These are phyloP conservation scores for Saxidomus purpurata DNA, from an alignment of 1,140 invertebrate genomes.

Conservation along the genomic window DNA sequence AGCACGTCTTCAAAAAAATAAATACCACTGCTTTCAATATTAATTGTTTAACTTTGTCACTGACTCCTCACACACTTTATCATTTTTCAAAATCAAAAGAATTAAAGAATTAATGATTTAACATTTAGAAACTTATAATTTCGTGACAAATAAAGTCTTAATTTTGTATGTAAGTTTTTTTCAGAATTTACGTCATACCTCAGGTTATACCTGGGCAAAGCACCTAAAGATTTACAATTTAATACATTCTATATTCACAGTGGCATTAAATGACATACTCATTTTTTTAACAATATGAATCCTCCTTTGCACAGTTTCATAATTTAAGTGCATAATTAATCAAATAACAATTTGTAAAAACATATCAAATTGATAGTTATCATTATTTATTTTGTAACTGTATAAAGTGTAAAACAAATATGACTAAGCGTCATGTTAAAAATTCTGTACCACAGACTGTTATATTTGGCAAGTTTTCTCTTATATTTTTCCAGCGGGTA, in stretches of 20 bases:
- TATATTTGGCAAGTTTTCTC: no score
- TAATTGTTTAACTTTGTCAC: no score
- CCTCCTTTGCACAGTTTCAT: neutral
- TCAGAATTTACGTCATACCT: neutral
- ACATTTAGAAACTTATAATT: neutral
- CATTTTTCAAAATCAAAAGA: neutral
- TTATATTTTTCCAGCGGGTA: no score
- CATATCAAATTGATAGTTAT: neutral
- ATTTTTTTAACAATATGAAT: neutral
- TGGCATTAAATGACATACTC: no score
- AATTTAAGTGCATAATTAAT: constrained; percentile 3
- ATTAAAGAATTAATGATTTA: neutral
- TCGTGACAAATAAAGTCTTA: no score
- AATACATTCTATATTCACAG: neutral
- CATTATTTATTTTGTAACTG: neutral
- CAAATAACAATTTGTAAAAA: neutral
- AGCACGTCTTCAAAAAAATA: no score
- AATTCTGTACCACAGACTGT: no score
- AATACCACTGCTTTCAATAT: no score
- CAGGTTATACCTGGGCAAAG: no score
- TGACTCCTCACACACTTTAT: neutral
- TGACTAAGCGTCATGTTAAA: no score
- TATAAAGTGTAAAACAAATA: no score
- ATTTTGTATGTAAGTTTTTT: neutral
- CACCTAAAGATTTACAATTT: neutral